A percentile compares a stretch with the other conserved stretches of the same genome.
Evolutionary conservation across 2,113 vertebrate species (phyloP).

Genomic region (Argyrosomus japonicus): DNA sequence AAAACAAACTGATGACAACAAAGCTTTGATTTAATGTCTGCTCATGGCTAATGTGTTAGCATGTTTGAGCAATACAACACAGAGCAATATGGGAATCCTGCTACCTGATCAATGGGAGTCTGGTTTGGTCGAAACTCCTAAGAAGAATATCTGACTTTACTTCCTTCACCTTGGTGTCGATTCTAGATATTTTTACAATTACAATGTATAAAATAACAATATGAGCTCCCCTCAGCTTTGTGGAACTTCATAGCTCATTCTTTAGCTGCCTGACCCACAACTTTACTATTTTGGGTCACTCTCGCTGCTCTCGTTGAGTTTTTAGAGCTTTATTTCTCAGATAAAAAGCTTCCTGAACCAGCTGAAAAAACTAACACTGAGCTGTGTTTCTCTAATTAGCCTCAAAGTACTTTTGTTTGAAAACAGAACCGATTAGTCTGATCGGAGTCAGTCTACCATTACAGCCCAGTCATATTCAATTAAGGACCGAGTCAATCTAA

Average conservation of each 20-base stretch:
- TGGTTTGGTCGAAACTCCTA: not conserved
- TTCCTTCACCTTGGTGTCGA: too few species aligned
- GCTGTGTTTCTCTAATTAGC: not conserved
- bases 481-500: not conserved
- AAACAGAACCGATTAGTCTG: slow-evolving; percentile 13
- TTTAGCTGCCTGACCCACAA: too few species aligned
- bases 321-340: too few species aligned
- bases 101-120: not conserved
- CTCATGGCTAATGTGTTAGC: not conserved
- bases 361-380: not conserved
- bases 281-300: too few species aligned
- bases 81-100: too few species aligned
- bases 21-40: not conserved
- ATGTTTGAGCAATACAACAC: not conserved
- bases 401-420: not conserved
- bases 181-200: too few species aligned
- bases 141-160: too few species aligned
- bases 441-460: slow-evolving; percentile 23
- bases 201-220: too few species aligned
- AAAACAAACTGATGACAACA: not conserved
- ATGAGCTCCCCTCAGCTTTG: too few species aligned
- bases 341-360: too few species aligned
- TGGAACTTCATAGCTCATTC: too few species aligned
- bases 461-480: slow-evolving; percentile 13
- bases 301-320: too few species aligned